These are phyloP conservation scores for Abrostola tripartita DNA, from an alignment of 2,888 invertebrate species.

Conservation along the genomic window DNA sequence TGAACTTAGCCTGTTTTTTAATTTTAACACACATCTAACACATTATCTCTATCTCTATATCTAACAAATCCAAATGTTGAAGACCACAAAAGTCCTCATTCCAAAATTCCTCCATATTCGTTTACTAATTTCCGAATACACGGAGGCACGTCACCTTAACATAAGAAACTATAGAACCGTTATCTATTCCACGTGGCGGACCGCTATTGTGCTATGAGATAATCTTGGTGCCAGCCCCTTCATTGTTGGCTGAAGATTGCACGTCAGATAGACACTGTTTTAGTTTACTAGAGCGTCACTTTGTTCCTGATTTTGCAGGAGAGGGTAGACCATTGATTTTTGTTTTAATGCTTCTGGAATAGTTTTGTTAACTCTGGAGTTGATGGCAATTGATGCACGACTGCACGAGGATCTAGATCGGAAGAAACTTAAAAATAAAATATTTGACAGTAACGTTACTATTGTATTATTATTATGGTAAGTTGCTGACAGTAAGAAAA, in stretches of 20 bases:
- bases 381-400: too few relatives aligned
- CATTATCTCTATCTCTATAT: too few relatives aligned
- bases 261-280: slow-evolving; percentile 35
- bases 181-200: slow-evolving; percentile 47
- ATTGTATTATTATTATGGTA: too few relatives aligned
- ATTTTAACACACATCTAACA: too few relatives aligned
- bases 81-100: background rate
- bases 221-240: slow-evolving; percentile 30
- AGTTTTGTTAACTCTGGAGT: background rate
- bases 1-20: too few relatives aligned
- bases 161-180: slow-evolving; percentile 28
- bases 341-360: slow-evolving; percentile 1
- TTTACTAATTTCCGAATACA: too few relatives aligned
- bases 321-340: background rate
- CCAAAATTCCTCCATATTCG: too few relatives aligned
- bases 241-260: slow-evolving; percentile 47
- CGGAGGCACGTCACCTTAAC: background rate
- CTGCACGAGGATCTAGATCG: too few relatives aligned
- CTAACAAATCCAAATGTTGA: too few relatives aligned
- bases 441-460: too few relatives aligned
- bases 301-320: slow-evolving; percentile 12
- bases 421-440: too few relatives aligned
- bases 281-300: slow-evolving; percentile 31
- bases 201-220: slow-evolving; percentile 27
- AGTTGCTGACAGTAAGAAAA: too few relatives aligned